These are phyloP conservation scores for Leptogaster cylindrica DNA, from an alignment of 2,888 invertebrate species.

Conservation along the genomic window DNA sequence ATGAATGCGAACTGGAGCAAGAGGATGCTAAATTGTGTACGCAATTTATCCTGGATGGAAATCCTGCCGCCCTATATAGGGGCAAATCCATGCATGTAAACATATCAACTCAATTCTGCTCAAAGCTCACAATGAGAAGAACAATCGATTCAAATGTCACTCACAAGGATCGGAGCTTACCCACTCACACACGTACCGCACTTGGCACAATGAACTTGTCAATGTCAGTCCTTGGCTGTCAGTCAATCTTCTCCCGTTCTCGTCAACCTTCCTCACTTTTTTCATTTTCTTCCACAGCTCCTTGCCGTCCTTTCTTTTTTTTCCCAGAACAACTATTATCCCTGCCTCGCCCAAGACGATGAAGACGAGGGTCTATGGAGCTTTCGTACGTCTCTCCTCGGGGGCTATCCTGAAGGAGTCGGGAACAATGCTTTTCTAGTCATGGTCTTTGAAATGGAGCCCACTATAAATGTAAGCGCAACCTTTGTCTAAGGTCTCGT, in stretches of 20 bases:
- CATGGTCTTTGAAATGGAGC: background rate
- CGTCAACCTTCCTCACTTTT: constrained; percentile 41
- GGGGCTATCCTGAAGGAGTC: background rate
- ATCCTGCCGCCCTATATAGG: constrained; percentile 16
- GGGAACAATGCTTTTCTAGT: background rate
- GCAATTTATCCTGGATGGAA: constrained; percentile 34
- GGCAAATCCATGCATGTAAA: constrained; percentile 34
- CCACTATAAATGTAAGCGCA: constrained; percentile 12
- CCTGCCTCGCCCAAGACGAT: background rate
- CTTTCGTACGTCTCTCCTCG: constrained; percentile 2
- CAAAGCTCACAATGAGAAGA: constrained; percentile 40
- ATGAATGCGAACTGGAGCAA: constrained; percentile 33
- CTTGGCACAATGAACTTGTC: constrained; percentile 49
- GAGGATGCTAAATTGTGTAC: constrained; percentile 41
- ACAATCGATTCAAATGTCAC: constrained; percentile 49
- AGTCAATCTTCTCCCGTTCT: constrained; percentile 47
- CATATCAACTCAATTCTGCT: constrained; percentile 42
- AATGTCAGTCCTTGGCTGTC: constrained; percentile 48
- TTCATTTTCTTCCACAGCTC: no score
- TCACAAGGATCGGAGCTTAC: constrained; percentile 45
- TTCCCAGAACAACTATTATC: constrained; percentile 26
- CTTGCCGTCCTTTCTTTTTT: constrained; percentile 16
- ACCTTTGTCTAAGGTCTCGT: constrained; percentile 24
- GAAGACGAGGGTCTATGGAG: background rate
- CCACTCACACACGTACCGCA: constrained; percentile 40